Base-by-base conservation (phyloP, 2,113 vertebrate genomes). In the Plecotus auritus region DNA sequence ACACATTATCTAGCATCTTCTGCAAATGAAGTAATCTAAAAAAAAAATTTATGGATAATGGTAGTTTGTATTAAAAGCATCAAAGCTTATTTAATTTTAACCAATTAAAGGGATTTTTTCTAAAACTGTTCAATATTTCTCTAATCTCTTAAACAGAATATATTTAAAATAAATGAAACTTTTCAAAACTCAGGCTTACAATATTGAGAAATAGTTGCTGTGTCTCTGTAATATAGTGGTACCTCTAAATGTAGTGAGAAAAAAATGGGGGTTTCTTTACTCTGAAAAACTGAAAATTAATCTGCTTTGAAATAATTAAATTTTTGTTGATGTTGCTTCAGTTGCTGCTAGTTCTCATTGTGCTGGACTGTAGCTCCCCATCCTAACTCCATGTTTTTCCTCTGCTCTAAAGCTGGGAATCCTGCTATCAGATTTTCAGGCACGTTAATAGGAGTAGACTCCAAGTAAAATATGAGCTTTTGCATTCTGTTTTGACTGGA, bases 41-140 rank as follows among this genome's bases (percentile, higher is more conserved):
- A 88, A 49, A 42, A 42, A 42, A 69, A n/a, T 18, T 47, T 83
- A 81, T 67, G 42, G 30, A 77, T 66, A 85, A 81, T 40, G 7
- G 13, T 69, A 76, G 35, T 84, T 76, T 80, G 23, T 67, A 40
- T 42, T 67, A 74, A 51, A 96, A 77, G 54, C 26, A 76, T 49
- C 66, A 92, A 88, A 88, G 30, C 7, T 90, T 70, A 87, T 59
- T 92, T 91, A 67, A 56, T 47, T 64, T 92, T 82, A 94, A 51
- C 16, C 1, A 28, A 13, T 70, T 47, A 47, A 13, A 89, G 81
- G 23, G 22, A 40, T 73, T 66, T 28, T 95, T 88, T 37, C 35
- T 80, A 74, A 87, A 69, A 37, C 6, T 61, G 28, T 72, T 88
- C 47, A 91, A 47, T 49, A 93, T 54, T 37, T 94, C 17, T 51